Percentiles rank a stretch among this genome's conserved stretches.
phyloP scores from a whole-genome alignment of 2,113 vertebrate species.

The Sander vitreus region DNA sequence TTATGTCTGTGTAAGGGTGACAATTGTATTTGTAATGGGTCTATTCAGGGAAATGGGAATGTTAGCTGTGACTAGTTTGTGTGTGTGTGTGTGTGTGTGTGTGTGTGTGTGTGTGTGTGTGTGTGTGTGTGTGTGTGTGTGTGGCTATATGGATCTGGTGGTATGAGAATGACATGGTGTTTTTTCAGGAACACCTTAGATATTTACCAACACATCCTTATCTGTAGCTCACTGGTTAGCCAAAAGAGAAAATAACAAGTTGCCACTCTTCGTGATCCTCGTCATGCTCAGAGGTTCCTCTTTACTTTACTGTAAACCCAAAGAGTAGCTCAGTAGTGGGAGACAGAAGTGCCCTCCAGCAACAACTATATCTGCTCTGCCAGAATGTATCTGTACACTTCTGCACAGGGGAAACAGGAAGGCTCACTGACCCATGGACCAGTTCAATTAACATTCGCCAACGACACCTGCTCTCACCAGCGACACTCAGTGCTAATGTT shows the following conservation, averaged over 20 bases:
- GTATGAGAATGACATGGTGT: slow-evolving; percentile 7
- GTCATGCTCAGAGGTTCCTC: slow-evolving; percentile 32
- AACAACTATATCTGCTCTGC: slow-evolving; percentile 46
- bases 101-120: slow-evolving; percentile 14
- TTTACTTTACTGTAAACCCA: slow-evolving; percentile 41
- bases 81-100: neutral
- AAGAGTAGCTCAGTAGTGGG: slow-evolving; percentile 33
- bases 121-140: too few species aligned
- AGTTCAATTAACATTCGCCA: slow-evolving; percentile 86
- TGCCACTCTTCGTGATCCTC: neutral
- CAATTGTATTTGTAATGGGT: slow-evolving; percentile 44
- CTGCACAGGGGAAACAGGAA: slow-evolving; percentile 70
- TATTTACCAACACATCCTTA: slow-evolving; percentile 20
- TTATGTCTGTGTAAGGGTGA: slow-evolving; percentile 33
- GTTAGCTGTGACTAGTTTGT: slow-evolving; percentile 19
- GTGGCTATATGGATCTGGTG: neutral
- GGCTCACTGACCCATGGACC: slow-evolving; percentile 82
- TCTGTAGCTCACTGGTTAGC: slow-evolving; percentile 4
- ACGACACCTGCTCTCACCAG: slow-evolving; percentile 82
- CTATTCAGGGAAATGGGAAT: slow-evolving; percentile 31
- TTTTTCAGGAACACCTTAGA: slow-evolving; percentile 15
- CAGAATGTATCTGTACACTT: slow-evolving; percentile 60
- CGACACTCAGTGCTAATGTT: slow-evolving; percentile 18
- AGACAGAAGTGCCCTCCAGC: slow-evolving; percentile 55
- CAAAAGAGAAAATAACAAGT: slow-evolving; percentile 41